Percentiles rank a stretch among this genome's conserved stretches.
phyloP scores from a whole-genome alignment of 2,888 invertebrate genomes.

The Chymomyza amoena region DNA sequence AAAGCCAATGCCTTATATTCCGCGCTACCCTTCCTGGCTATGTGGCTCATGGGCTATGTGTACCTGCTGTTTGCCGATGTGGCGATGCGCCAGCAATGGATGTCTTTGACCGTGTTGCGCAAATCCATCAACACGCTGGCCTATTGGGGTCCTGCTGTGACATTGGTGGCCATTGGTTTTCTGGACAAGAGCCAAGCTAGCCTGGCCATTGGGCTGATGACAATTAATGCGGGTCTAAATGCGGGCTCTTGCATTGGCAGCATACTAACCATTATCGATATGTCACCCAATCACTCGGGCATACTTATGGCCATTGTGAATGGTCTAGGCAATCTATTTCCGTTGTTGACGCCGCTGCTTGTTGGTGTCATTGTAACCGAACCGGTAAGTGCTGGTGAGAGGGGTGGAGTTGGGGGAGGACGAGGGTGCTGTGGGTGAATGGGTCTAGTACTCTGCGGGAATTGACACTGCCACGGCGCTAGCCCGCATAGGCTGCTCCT shows the following conservation, averaged over 20 bases:
- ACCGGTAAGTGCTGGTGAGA: constrained; percentile 32
- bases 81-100: constrained; percentile 73
- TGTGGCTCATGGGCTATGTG: constrained; percentile 79
- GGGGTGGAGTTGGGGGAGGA: no score
- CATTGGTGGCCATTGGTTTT: constrained; percentile 80
- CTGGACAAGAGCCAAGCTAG: constrained; percentile 76
- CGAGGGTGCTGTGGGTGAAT: no score
- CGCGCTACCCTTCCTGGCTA: constrained; percentile 80
- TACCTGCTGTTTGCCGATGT: constrained; percentile 79
- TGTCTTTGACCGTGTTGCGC: constrained; percentile 71
- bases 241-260: constrained; percentile 76
- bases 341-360: constrained; percentile 82
- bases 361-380: constrained; percentile 80
- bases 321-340: constrained; percentile 81
- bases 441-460: no score
- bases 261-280: constrained; percentile 81
- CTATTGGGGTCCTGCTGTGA: constrained; percentile 80
- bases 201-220: constrained; percentile 80
- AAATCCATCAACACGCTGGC: constrained; percentile 68
- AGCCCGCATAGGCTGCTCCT: no score
- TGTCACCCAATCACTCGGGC: constrained; percentile 84
- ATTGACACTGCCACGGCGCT: no score
- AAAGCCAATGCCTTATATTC: constrained; percentile 80
- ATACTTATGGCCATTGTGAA: constrained; percentile 84
- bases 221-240: constrained; percentile 80